Conservation (phyloP, 2,888 invertebrate species). For the Hydraecia micacea region DNA sequence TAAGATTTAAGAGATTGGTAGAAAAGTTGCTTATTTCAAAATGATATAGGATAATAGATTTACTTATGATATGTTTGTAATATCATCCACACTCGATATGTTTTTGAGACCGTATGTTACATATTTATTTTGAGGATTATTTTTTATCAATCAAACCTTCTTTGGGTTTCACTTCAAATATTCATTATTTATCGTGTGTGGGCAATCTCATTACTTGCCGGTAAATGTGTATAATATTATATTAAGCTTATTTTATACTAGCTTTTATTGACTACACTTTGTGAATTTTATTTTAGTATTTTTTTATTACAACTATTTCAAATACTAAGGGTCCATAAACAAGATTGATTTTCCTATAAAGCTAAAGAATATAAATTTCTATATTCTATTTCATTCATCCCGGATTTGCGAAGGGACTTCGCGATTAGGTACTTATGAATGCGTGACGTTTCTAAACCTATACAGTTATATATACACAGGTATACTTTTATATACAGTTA, state of each 20-base stretch:
- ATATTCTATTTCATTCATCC: neutral
- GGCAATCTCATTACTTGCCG: slow-evolving; percentile 60
- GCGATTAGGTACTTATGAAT: slow-evolving; percentile 31
- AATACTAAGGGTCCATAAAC: neutral
- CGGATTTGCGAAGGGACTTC: slow-evolving; percentile 28
- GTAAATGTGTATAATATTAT: slow-evolving; percentile 50
- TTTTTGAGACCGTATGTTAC: slow-evolving; percentile 5
- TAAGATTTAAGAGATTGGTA: slow-evolving; percentile 28
- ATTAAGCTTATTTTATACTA: slow-evolving; percentile 42
- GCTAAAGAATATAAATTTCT: neutral
- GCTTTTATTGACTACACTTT: slow-evolving; percentile 18
- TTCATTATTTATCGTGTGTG: slow-evolving; percentile 32
- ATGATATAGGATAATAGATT: slow-evolving; percentile 10
- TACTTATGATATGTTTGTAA: slow-evolving; percentile 13
- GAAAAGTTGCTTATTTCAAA: neutral
- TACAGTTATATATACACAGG: slow-evolving; percentile 10
- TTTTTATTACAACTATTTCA: slow-evolving; percentile 18
- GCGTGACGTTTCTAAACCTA: slow-evolving; percentile 28
- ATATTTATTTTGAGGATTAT: slow-evolving; percentile 3
- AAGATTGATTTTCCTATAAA: neutral
- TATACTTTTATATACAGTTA: slow-evolving; percentile 45
- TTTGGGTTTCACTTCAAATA: slow-evolving; percentile 7
- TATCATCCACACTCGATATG: slow-evolving; percentile 32
- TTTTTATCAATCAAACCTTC: neutral
- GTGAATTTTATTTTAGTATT: slow-evolving; percentile 34